Evolutionary conservation across 2,113 vertebrate species (phyloP).

Genomic region (Rhipidura dahli): DNA sequence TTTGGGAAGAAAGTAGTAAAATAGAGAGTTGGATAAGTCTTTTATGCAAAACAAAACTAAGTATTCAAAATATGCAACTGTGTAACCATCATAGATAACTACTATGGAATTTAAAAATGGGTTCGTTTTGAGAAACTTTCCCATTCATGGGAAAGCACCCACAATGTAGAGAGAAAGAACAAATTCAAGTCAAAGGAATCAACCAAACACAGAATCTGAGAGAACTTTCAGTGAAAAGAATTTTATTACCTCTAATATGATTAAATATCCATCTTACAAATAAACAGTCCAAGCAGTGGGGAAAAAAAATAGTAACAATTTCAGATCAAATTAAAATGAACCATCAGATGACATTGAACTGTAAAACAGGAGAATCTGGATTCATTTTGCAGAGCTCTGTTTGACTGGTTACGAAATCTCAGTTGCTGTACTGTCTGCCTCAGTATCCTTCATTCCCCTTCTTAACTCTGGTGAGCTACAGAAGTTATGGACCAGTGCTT

Average conservation of each 20-base stretch:
- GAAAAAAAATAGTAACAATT: background rate
- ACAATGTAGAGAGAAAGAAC: background rate
- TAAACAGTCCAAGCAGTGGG: background rate
- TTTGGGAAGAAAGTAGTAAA: background rate
- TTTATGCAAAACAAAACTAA: background rate
- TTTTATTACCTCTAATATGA: background rate
- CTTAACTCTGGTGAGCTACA: background rate
- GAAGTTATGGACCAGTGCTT: background rate
- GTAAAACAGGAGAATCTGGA: background rate
- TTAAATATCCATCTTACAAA: background rate
- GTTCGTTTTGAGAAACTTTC: background rate
- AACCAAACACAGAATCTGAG: background rate
- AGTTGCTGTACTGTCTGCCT: background rate
- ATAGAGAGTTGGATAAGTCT: background rate
- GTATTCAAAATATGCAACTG: background rate
- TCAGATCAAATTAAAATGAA: background rate
- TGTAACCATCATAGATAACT: background rate
- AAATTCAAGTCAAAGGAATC: background rate
- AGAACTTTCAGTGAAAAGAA: background rate
- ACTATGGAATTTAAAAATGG: background rate
- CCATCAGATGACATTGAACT: background rate
- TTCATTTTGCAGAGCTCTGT: background rate
- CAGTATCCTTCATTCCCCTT: background rate
- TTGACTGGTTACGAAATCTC: background rate
- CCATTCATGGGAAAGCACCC: background rate